These are phyloP conservation scores for Drosophila teissieri DNA, from an alignment of 1,140 invertebrate species.

Conservation along the genomic window DNA sequence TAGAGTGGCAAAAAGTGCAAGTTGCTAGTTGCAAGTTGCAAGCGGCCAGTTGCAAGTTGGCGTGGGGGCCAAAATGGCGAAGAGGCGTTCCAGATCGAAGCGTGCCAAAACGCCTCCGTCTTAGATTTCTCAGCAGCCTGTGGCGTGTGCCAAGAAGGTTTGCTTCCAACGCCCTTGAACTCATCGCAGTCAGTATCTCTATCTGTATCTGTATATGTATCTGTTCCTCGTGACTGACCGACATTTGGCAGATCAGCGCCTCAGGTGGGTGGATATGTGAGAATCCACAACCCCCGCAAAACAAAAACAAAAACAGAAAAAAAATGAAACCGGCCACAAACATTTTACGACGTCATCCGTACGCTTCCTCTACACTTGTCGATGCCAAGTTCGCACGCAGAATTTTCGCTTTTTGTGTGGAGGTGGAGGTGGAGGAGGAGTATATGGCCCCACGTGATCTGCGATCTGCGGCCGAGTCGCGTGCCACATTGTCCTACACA, in stretches of 20 bases:
- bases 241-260: constrained; percentile 59
- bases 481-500: constrained; percentile 77
- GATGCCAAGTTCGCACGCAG: constrained; percentile 70
- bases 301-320: constrained; percentile 10
- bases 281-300: constrained; percentile 64
- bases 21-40: constrained; percentile 23
- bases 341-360: constrained; percentile 59
- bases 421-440: constrained; percentile 53
- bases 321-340: constrained; percentile 37
- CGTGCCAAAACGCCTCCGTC: constrained; percentile 58
- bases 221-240: constrained; percentile 54
- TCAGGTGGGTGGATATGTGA: constrained; percentile 65
- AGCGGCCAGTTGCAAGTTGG: not conserved
- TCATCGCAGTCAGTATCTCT: constrained; percentile 9
- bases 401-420: constrained; percentile 45
- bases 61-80: constrained; percentile 69
- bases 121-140: not conserved
- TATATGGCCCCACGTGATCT: constrained; percentile 44
- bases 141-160: constrained; percentile 55
- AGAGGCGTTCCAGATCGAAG: constrained; percentile 59
- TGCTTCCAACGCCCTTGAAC: constrained; percentile 61
- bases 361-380: constrained; percentile 64
- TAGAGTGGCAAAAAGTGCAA: constrained; percentile 70
- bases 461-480: constrained; percentile 54
- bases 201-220: not conserved